Conservation (phyloP, 2,797 vertebrate genomes). For the Lacerta bilineata region DNA sequence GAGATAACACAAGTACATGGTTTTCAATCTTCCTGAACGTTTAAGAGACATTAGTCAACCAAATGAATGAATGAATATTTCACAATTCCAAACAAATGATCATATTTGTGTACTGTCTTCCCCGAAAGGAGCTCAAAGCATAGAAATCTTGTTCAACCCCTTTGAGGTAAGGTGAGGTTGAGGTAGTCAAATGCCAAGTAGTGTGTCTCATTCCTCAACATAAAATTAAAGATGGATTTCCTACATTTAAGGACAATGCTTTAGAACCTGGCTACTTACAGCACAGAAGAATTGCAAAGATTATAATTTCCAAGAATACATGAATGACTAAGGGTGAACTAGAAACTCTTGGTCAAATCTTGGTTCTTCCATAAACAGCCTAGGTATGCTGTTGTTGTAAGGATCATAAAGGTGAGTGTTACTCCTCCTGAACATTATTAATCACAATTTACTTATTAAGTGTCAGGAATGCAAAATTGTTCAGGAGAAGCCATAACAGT, state of each 20-base stretch:
- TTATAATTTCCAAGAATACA: neutral
- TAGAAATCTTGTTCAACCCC: neutral
- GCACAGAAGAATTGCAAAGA: neutral
- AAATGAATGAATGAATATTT: neutral
- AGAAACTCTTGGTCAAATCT: neutral
- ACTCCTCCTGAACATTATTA: neutral
- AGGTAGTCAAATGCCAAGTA: neutral
- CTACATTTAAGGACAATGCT: neutral
- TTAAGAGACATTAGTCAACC: neutral
- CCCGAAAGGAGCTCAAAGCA: neutral
- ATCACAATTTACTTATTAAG: neutral
- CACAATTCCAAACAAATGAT: neutral
- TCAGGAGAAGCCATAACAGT: neutral
- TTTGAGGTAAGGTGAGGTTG: neutral
- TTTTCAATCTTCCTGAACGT: neutral
- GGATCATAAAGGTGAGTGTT: neutral
- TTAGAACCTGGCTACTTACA: neutral
- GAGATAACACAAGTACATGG: neutral
- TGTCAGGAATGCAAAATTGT: neutral
- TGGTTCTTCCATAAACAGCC: neutral
- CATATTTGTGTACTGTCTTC: neutral
- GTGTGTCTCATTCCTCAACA: too few relatives aligned
- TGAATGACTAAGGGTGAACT: neutral
- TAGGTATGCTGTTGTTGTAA: neutral
- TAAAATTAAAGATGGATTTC: neutral